These are phyloP conservation scores for Tetranychus urticae DNA, from an alignment of 1,140 invertebrate species.

Conservation along the genomic window DNA sequence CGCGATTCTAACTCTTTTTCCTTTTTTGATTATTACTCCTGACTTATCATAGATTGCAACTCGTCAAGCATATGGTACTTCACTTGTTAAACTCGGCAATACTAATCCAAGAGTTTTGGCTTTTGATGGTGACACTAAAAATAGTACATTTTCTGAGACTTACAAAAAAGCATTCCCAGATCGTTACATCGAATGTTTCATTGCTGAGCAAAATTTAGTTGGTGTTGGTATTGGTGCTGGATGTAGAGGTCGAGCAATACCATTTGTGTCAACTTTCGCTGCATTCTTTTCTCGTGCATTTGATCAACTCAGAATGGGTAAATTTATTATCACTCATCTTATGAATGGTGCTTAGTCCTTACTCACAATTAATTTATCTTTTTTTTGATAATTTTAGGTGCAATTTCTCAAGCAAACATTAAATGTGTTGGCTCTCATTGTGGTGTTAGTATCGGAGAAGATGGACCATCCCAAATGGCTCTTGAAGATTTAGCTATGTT, in stretches of 20 bases:
- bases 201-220: conserved; percentile 93
- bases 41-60: conserved; percentile 43
- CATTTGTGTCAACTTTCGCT: conserved; percentile 90
- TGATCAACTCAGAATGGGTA: conserved; percentile 92
- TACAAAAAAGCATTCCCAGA: conserved; percentile 40
- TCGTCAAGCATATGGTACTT: conserved; percentile 76
- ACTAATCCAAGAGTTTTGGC: conserved; percentile 63
- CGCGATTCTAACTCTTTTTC: neutral
- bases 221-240: conserved; percentile 82
- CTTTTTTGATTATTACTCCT: conserved; percentile 6
- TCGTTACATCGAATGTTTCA: conserved; percentile 89
- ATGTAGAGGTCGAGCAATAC: conserved; percentile 60
- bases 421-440: conserved; percentile 88
- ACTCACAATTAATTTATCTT: neutral
- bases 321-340: neutral
- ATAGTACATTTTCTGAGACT: conserved; percentile 88
- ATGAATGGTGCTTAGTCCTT: neutral
- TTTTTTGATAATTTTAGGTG: conserved; percentile 19
- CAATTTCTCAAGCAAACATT: conserved; percentile 90
- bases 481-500: conserved; percentile 94
- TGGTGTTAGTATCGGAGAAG: conserved; percentile 72
- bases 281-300: conserved; percentile 88
- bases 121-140: conserved; percentile 90
- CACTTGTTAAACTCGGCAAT: conserved; percentile 60
- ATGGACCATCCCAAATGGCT: conserved; percentile 99